Conservation (phyloP, 2,888 invertebrate species). For the Phymatocera aterrima region DNA sequence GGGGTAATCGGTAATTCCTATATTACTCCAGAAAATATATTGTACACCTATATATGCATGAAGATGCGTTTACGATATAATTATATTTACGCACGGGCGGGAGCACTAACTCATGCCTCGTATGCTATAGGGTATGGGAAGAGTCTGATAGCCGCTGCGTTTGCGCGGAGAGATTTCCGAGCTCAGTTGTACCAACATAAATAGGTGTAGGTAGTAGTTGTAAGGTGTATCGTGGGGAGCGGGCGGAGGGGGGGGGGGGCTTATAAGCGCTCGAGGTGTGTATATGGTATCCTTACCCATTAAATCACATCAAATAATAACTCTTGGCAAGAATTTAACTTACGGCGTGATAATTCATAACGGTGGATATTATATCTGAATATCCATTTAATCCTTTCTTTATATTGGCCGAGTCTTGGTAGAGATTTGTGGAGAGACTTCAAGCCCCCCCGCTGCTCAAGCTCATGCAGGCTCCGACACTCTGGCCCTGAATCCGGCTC, state of each 20-base stretch:
- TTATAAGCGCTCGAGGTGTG: neutral
- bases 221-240: neutral
- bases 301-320: conserved; percentile 68
- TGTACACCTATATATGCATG: no score
- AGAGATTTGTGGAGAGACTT: conserved; percentile 63
- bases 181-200: conserved; percentile 8
- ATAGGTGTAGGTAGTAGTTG: neutral
- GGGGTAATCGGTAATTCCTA: neutral
- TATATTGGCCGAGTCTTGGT: conserved; percentile 56
- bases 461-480: conserved; percentile 30
- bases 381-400: conserved; percentile 67
- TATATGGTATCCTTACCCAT: conserved; percentile 51
- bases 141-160: neutral
- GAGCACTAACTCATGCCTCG: neutral
- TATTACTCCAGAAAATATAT: neutral
- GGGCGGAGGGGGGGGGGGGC: neutral
- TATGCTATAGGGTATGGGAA: no score
- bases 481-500: conserved; percentile 31
- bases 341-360: conserved; percentile 66
- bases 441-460: conserved; percentile 36
- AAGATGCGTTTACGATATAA: neutral
- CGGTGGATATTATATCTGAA: conserved; percentile 62
- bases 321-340: conserved; percentile 59
- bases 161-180: conserved; percentile 2
- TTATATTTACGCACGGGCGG: conserved; percentile 26